Evolutionary conservation across 2,888 invertebrate species (phyloP).

Genomic region (Dorcus hopei): DNA sequence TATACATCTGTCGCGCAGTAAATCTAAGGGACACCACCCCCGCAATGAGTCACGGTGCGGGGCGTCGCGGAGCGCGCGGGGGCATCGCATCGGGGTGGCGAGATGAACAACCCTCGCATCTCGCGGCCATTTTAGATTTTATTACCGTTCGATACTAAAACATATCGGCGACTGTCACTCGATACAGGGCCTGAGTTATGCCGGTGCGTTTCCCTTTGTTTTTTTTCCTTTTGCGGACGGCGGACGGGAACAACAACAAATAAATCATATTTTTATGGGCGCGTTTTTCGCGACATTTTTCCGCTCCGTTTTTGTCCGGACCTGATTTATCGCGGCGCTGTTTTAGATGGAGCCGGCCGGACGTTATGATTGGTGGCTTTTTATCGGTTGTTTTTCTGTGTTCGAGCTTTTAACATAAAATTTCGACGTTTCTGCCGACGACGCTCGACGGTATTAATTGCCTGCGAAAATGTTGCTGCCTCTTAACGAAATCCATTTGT

Average conservation of each 20-base stretch:
- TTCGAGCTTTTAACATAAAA: no score
- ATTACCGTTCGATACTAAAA: slow-evolving; percentile 52
- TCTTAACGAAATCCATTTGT: no score
- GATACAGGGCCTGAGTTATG: slow-evolving; percentile 27
- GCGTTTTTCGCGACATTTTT: slow-evolving; percentile 18
- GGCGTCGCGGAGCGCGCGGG: slow-evolving; percentile 14
- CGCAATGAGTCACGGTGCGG: slow-evolving; percentile 30
- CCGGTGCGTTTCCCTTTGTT: slow-evolving; percentile 5
- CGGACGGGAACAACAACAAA: slow-evolving; percentile 24
- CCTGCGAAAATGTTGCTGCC: no score
- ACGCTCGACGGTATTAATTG: no score
- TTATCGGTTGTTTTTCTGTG: background rate
- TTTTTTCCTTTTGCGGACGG: slow-evolving; percentile 9
- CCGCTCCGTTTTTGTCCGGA: slow-evolving; percentile 8
- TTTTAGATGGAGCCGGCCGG: slow-evolving; percentile 17
- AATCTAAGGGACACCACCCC: slow-evolving; percentile 29
- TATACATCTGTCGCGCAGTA: slow-evolving; percentile 30
- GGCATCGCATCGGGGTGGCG: slow-evolving; percentile 18
- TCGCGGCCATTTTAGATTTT: slow-evolving; percentile 52
- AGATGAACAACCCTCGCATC: slow-evolving; percentile 34
- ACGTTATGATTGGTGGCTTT: slow-evolving; percentile 11
- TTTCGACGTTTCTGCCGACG: no score
- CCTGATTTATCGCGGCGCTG: slow-evolving; percentile 14
- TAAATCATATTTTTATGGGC: slow-evolving; percentile 27
- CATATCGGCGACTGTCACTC: slow-evolving; percentile 39